Evolutionary conservation across 2,113 vertebrate species (phyloP).

Genomic region (Heloderma charlesbogerti): DNA sequence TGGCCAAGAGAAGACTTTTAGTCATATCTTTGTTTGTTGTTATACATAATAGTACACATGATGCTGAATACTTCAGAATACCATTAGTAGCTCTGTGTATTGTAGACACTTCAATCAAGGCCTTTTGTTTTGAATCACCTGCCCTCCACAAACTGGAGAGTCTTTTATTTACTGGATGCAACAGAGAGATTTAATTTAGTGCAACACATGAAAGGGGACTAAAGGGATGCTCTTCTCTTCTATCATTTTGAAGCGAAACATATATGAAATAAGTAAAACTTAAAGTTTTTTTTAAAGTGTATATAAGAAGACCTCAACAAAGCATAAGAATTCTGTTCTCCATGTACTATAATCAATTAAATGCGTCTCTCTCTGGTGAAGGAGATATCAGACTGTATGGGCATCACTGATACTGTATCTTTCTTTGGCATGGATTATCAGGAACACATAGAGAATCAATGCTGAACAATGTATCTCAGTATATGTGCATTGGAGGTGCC

Average conservation of each 20-base stretch:
- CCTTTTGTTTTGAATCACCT: conserved; percentile 77
- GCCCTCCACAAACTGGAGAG: conserved; percentile 60
- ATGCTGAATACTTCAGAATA: conserved; percentile 65
- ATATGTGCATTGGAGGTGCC: neutral
- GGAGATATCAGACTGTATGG: neutral
- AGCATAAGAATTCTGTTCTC: neutral
- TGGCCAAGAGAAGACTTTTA: conserved; percentile 53
- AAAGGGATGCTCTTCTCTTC: conserved; percentile 48
- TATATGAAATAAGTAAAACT: neutral
- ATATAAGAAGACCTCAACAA: neutral
- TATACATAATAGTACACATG: conserved; percentile 60
- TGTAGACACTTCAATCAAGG: conserved; percentile 71
- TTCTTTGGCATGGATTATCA: neutral
- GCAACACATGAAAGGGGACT: conserved; percentile 43
- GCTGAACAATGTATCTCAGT: neutral
- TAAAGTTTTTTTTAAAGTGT: conserved; percentile 10
- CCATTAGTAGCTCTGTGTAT: conserved; percentile 69
- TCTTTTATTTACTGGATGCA: conserved; percentile 51
- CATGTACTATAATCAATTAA: neutral
- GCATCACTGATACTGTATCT: neutral
- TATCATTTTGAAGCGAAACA: conserved; percentile 25
- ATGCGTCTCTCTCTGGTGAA: neutral
- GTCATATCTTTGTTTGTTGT: conserved; percentile 69
- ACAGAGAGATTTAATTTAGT: conserved; percentile 68
- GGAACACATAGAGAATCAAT: neutral